Percentiles rank a stretch among this genome's conserved stretches.
Conservation (phyloP, 2,888 invertebrate genomes). For the Periphyllus acericola region DNA sequence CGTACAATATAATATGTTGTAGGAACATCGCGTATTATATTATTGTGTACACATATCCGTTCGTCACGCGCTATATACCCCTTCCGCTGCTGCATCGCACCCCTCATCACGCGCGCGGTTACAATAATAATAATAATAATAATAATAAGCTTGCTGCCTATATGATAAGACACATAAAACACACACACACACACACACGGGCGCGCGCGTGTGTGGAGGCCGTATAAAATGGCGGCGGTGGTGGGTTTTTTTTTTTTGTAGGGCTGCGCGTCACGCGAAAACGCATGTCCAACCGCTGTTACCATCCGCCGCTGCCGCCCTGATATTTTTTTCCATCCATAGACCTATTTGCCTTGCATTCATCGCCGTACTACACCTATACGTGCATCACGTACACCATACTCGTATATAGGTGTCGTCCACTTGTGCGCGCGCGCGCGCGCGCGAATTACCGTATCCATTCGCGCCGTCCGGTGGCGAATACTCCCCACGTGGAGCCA, state of each 20-base stretch:
- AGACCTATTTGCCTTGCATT: not conserved
- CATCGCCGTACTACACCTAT: not conserved
- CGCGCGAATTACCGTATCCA: too few species aligned
- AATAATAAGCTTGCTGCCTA: constrained; percentile 1
- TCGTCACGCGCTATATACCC: not conserved
- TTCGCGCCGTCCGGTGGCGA: too few species aligned
- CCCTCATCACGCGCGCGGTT: constrained; percentile 21
- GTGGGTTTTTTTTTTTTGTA: constrained; percentile 32
- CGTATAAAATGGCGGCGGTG: constrained; percentile 57
- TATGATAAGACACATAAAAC: constrained; percentile 18
- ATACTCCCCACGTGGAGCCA: too few species aligned
- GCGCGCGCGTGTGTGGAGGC: not conserved
- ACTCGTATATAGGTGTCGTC: not conserved
- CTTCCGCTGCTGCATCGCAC: not conserved
- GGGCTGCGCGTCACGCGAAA: constrained; percentile 56
- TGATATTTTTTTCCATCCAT: not conserved
- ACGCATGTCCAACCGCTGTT: constrained; percentile 55
- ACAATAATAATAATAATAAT: not conserved
- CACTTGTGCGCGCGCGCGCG: not conserved
- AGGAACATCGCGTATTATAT: not conserved
- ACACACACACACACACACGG: not conserved
- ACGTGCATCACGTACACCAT: not conserved
- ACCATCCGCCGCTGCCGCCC: not conserved
- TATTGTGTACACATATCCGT: not conserved
- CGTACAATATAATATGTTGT: not conserved